Conservation (phyloP, 2,113 vertebrate species). For the Erpornis zantholeuca region DNA sequence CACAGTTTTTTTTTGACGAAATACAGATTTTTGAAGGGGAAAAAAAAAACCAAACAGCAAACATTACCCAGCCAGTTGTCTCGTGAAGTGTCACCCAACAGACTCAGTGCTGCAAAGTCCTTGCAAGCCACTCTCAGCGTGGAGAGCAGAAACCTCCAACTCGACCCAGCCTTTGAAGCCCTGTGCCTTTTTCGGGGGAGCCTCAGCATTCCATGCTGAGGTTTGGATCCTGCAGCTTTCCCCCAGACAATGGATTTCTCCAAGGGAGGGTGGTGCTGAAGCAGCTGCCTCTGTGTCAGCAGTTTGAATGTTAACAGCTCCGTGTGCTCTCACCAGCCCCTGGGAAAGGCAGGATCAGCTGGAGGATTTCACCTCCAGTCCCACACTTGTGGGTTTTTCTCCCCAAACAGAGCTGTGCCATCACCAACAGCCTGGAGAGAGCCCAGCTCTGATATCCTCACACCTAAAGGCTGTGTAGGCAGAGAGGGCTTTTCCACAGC, state of each 20-base stretch:
- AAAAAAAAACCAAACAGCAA: background rate
- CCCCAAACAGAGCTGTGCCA: background rate
- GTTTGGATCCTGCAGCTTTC: background rate
- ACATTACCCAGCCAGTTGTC: background rate
- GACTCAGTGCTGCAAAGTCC: background rate
- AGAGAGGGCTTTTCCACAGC: background rate
- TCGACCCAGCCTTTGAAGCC: background rate
- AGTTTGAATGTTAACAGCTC: background rate
- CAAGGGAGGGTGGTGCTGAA: background rate
- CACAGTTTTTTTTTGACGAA: background rate
- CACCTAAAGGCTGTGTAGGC: background rate
- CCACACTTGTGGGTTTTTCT: background rate
- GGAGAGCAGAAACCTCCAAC: background rate
- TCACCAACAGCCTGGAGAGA: background rate
- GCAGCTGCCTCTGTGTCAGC: conserved; percentile 23
- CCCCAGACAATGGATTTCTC: background rate
- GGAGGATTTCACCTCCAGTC: background rate
- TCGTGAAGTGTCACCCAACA: background rate
- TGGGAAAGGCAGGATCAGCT: background rate
- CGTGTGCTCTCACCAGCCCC: background rate
- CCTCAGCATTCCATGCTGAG: background rate
- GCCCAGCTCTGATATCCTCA: background rate
- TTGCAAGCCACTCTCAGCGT: background rate
- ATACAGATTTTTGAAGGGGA: background rate
- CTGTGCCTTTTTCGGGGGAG: background rate